Percentiles rank a stretch among this genome's conserved stretches.
phyloP scores from a whole-genome alignment of 2,797 vertebrate genomes.

The Eurystomus glaucurus region DNA sequence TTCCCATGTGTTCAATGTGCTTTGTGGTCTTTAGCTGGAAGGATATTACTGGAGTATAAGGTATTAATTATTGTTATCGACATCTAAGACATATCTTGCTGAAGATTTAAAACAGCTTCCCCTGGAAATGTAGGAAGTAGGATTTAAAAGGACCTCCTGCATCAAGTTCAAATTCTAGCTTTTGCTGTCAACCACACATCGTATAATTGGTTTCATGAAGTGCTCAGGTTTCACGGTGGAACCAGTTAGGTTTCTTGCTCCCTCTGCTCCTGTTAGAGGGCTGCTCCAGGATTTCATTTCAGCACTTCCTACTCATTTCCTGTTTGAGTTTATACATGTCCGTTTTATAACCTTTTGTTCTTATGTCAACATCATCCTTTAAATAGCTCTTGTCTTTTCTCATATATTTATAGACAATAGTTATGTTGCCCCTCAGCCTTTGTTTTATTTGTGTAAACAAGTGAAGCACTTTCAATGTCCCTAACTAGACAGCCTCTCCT shows the following conservation, averaged over 20 bases:
- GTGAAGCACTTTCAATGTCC: background rate
- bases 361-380: slow-evolving; percentile 17
- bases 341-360: slow-evolving; percentile 35
- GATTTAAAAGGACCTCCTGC: slow-evolving; percentile 48
- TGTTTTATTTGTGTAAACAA: slow-evolving; percentile 29
- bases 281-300: slow-evolving; percentile 10
- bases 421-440: background rate
- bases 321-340: slow-evolving; percentile 15
- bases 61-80: slow-evolving; percentile 60
- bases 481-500: background rate
- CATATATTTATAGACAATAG: background rate
- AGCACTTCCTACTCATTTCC: slow-evolving; percentile 26
- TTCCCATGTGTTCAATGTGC: slow-evolving; percentile 9
- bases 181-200: slow-evolving; percentile 28
- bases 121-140: slow-evolving; percentile 42
- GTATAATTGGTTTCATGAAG: slow-evolving; percentile 38
- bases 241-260: background rate
- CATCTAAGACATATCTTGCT: slow-evolving; percentile 26
- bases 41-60: slow-evolving; percentile 18
- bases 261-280: background rate
- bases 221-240: slow-evolving; percentile 20
- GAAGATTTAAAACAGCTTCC: slow-evolving; percentile 47
- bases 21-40: background rate
- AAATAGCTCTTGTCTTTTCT: slow-evolving; percentile 32
- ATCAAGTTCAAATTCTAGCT: slow-evolving; percentile 14